These are phyloP conservation scores for Tyrannus savana DNA, from an alignment of 2,113 vertebrate species.

Conservation along the genomic window DNA sequence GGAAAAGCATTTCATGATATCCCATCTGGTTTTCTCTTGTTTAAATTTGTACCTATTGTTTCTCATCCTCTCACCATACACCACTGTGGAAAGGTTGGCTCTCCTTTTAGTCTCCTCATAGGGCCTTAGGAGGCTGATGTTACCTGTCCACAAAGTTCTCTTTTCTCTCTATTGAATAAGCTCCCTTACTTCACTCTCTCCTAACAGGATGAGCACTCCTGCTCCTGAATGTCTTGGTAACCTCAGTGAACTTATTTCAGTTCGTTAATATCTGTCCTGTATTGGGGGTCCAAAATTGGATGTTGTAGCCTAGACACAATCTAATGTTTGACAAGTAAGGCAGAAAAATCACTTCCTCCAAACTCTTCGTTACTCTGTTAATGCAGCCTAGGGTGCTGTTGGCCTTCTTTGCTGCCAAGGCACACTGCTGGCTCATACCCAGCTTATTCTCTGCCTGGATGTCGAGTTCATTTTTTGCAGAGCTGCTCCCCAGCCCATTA, in stretches of 20 bases:
- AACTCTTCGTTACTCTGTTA: neutral
- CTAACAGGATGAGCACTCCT: neutral
- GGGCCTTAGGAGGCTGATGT: neutral
- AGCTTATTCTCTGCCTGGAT: neutral
- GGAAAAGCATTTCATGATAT: neutral
- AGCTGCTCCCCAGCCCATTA: neutral
- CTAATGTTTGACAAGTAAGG: neutral
- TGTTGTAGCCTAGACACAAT: neutral
- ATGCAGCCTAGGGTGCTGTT: neutral
- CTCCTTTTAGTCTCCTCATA: neutral
- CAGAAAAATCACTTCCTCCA: neutral
- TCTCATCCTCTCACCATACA: neutral
- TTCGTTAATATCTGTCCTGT: neutral
- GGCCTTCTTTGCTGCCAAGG: neutral
- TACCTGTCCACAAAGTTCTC: neutral
- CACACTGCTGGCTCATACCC: neutral
- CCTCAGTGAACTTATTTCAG: neutral
- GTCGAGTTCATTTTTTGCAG: neutral
- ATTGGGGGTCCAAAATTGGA: neutral
- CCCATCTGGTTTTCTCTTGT: neutral
- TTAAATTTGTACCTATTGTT: neutral
- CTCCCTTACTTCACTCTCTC: neutral
- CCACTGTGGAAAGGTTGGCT: neutral
- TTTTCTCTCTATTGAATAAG: neutral
- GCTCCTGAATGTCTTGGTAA: neutral